These are phyloP conservation scores for Gavia stellata DNA, from an alignment of 2,113 vertebrate genomes.

Conservation along the genomic window DNA sequence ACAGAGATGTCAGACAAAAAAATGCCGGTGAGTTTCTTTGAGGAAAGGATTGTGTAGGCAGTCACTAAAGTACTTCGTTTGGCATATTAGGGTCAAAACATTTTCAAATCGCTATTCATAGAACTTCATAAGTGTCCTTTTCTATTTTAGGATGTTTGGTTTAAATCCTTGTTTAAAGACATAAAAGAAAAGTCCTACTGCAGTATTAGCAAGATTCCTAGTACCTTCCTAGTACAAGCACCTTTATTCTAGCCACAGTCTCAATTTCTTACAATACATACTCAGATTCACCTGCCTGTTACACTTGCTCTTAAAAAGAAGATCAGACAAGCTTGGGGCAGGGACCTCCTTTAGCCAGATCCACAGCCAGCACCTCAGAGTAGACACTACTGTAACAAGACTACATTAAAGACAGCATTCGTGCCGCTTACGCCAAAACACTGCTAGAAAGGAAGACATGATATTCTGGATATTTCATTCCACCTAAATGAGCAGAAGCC, in stretches of 20 bases:
- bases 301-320: neutral
- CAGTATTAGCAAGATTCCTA: neutral
- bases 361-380: neutral
- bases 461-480: neutral
- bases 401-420: neutral
- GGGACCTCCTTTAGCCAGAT: neutral
- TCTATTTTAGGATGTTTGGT: neutral
- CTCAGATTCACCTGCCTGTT: neutral
- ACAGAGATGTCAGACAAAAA: constrained; percentile 1
- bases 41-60: neutral
- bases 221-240: neutral
- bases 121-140: neutral
- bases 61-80: neutral
- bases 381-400: neutral
- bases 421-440: neutral
- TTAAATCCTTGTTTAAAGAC: neutral
- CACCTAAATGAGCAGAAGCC: neutral
- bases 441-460: neutral
- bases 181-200: neutral
- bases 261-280: neutral
- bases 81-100: constrained; percentile 17
- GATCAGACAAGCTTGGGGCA: neutral
- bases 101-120: constrained; percentile 11
- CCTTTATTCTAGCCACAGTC: neutral
- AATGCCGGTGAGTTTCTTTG: neutral